Evolutionary conservation across 2,888 invertebrate genomes (phyloP), one percentile per base, ranked within the genome.

Genomic region (Marronus borbonicus): DNA sequence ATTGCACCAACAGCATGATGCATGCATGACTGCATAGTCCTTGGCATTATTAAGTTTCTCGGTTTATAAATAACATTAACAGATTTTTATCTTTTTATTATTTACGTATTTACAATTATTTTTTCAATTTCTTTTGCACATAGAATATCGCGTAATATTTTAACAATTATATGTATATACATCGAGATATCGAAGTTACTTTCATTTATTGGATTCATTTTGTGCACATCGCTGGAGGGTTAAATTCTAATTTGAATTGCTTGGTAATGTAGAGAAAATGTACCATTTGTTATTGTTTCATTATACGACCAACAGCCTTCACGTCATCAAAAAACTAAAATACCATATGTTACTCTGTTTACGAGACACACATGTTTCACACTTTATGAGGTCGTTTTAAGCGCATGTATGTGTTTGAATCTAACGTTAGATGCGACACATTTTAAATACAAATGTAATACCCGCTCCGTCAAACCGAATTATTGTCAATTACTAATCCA

Each of bases 291-390:
- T 20, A 58, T 24, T 60, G 20, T 44, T 39, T 10, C 72, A 12
- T 60, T 74, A 74, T 44, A 74, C 36, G 72, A 60, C 72, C 62
- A 72, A 58, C 24, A 74, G 49, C 60, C 44, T 28, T 60, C 60
- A 39, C 72, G 72, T 74, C 72, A 74, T 60, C 44, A 68, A 49
- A 24, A 50, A 44, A 60, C 72, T 62, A 12, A 74, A 74, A 60
- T 20, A 74, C 72, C 72, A 74, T 74, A 74, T 74, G 72, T 74
- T 60, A 28, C 60, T 44, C 44, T 74, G 62, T 74, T 74, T 74
- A 74, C 44, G 20, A 58, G 50, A 50, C 68, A 28, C 72, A 74
- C n/a, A 74, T 74, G 72, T 60, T 60, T 60, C n/a, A 74, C 72
- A 39, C 55, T 74, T 62, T 74, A 74, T 74, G 72, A 62, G 72